Evolutionary conservation across 37 sponge, comb jelly and placozoan genomes (phyloP).

Genomic region (Ianthella basta): DNA sequence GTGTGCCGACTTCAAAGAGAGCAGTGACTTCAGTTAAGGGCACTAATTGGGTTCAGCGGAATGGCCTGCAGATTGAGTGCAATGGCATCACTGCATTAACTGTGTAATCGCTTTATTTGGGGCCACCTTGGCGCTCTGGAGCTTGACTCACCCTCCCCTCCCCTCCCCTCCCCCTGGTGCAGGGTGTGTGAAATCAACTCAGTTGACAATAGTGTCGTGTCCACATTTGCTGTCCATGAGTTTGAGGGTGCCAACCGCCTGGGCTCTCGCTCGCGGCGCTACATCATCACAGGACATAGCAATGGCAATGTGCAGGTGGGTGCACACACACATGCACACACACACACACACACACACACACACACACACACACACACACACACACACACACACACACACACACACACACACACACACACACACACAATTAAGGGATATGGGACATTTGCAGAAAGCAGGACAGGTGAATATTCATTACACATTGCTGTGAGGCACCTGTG

Average conservation of each 20-base stretch:
- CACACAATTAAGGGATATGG: no score
- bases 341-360: neutral
- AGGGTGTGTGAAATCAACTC: slow-evolving; percentile 91
- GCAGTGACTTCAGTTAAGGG: no score
- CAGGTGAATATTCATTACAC: no score
- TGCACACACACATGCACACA: neutral
- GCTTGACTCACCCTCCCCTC: no score
- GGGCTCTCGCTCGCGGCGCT: slow-evolving; percentile 84
- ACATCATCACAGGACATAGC: slow-evolving; percentile 92
- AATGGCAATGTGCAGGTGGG: slow-evolving; percentile 89
- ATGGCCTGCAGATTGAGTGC: neutral
- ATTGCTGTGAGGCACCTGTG: no score
- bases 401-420: neutral
- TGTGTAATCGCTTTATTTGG: neutral
- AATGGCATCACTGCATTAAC: neutral
- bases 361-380: neutral
- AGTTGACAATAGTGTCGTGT: slow-evolving; percentile 90
- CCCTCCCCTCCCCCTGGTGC: neutral
- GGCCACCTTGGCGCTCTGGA: no score
- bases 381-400: slow-evolving; percentile 11
- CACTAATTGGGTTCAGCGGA: neutral
- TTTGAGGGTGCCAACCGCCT: slow-evolving; percentile 90
- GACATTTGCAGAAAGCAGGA: neutral
- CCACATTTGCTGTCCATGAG: slow-evolving; percentile 92
- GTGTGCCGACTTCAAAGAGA: neutral